Percentiles rank a stretch among this genome's conserved stretches.
Evolutionary conservation across 2,797 vertebrate genomes (phyloP).

Genomic region (Cyprinodon diabolis): DNA sequence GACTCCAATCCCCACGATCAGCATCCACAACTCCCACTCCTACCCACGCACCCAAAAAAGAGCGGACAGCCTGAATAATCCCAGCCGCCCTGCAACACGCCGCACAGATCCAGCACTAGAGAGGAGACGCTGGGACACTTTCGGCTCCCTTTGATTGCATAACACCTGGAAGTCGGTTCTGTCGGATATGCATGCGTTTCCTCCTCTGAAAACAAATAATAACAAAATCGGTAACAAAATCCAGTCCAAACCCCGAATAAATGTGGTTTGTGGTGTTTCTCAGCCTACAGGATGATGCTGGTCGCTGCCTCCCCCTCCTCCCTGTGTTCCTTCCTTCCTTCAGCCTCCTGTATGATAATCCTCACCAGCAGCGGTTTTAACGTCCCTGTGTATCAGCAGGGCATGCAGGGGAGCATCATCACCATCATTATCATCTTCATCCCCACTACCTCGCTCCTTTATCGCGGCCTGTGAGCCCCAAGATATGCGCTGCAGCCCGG

Average conservation of each 20-base stretch:
- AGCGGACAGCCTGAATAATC: conserved; percentile 44
- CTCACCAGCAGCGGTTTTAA: conserved; percentile 37
- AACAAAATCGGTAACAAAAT: not conserved
- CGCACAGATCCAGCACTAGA: conserved; percentile 12
- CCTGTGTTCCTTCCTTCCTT: conserved; percentile 41
- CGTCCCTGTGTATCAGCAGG: conserved; percentile 53
- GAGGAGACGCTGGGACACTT: conserved; percentile 8
- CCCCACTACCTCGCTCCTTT: conserved; percentile 49
- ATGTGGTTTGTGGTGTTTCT: not conserved
- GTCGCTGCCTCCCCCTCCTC: conserved; percentile 54
- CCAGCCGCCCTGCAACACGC: conserved; percentile 47
- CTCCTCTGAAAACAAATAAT: conserved; percentile 4
- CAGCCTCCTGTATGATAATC: conserved; percentile 73
- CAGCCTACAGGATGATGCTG: conserved; percentile 61
- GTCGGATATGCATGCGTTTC: conserved; percentile 26
- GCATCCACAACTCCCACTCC: conserved; percentile 56
- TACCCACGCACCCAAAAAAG: not conserved
- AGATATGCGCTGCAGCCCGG: conserved; percentile 41
- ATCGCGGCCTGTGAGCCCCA: conserved; percentile 31
- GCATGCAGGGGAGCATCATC: conserved; percentile 40
- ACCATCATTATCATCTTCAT: conserved; percentile 12
- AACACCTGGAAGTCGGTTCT: conserved; percentile 36
- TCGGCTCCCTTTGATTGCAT: conserved; percentile 31
- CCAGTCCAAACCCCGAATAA: not conserved
- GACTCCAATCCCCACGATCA: conserved; percentile 47